Evolutionary conservation across 92 coral and sea anemone species (phyloP), one percentile per base, ranked within the genome.

Genomic region (Parazoanthus atlanticus): DNA sequence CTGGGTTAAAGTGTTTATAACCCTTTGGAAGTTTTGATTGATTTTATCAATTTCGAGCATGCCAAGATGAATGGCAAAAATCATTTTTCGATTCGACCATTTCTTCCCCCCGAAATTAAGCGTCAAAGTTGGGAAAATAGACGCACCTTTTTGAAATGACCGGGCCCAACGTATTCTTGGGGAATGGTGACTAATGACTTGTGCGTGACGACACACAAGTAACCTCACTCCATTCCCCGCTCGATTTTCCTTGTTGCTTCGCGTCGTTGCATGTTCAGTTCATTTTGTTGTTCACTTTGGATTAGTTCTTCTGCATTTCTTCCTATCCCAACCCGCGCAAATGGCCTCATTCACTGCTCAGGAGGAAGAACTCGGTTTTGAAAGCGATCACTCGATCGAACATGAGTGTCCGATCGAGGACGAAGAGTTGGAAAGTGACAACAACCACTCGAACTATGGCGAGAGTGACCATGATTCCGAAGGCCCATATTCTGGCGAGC

Each of bases 111-210:
- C 46, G 78, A 74, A 74, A 74, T 74, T 74, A 29, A 74, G 78
- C 78, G n/a, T 32, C 78, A 74, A 74, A 74, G 78, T 67, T 25
- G 74, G 30, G 32, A n/a, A 67, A 67, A 67, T n/a, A 67, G 74
- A 67, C 31, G 25, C 25, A 7, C 78, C 43, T 74, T 74, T 74
- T 31, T 74, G 36, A 74, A 74, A 32, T 74, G 78, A 74, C 43
- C 78, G 78, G 78, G 78, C 78, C 78, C 46, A 74, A 74, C 43
- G 78, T 33, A 74, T 74, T 74, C 78, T 74, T 74, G 78, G 78
- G 78, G 46, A 74, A 32, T 74, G 78, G 78, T 74, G 46, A 74
- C 78, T 74, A 74, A 74, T 74, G 78, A 74, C 78, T 74, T 74
- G 43, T 74, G 78, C 46, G 46, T 74, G 78, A 74, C 46, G 78